A percentile compares a stretch with the other conserved stretches of the same genome.
phyloP scores from a whole-genome alignment of 2,113 vertebrate species.

The Tragelaphus strepsiceros region DNA sequence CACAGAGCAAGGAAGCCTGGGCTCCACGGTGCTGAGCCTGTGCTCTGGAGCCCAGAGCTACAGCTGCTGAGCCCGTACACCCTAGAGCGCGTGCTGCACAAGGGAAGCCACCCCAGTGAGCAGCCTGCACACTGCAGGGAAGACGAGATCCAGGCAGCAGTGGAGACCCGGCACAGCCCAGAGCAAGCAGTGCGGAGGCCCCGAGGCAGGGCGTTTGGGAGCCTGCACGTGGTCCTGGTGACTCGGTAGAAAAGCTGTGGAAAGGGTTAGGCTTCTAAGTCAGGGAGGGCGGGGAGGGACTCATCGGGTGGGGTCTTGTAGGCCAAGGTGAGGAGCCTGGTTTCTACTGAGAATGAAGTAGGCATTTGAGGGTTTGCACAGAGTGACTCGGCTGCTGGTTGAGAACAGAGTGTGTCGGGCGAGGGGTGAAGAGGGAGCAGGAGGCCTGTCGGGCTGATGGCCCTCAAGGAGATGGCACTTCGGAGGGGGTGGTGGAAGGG shows the following conservation, averaged over 20 bases:
- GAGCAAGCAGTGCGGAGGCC: not conserved
- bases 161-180: not conserved
- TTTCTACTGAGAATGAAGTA: not conserved
- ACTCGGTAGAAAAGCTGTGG: not conserved
- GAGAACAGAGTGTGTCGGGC: not conserved
- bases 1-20: not conserved
- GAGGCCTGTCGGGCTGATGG: not conserved
- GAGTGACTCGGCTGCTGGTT: not conserved
- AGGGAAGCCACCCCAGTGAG: not conserved
- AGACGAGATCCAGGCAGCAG: not conserved
- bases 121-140: not conserved
- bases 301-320: fast-evolving
- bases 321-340: not conserved
- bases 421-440: not conserved
- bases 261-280: not conserved
- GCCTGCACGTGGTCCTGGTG: fast-evolving
- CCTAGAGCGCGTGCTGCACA: fast-evolving
- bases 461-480: not conserved
- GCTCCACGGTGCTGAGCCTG: not conserved
- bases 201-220: not conserved
- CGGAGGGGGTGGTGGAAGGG: fast-evolving
- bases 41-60: not conserved
- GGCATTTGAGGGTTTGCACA: not conserved
- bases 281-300: not conserved
- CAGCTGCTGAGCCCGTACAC: not conserved